phyloP scores from a whole-genome alignment of 2,888 invertebrate species.

The Hydropsyche betteni region DNA sequence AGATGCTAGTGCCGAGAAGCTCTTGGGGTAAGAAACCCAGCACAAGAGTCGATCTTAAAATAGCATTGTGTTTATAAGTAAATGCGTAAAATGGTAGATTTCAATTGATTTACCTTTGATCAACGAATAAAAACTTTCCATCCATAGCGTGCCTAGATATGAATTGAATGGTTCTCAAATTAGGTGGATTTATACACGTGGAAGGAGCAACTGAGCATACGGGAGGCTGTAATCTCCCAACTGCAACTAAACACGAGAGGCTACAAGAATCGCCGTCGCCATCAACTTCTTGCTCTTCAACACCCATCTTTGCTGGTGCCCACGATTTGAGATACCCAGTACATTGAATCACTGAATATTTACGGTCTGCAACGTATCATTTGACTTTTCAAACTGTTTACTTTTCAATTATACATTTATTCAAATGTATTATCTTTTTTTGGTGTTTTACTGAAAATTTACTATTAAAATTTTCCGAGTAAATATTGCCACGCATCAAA shows the following conservation, averaged over 20 bases:
- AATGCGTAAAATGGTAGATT: neutral
- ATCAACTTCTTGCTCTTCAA: conserved; percentile 74
- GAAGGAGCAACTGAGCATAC: conserved; percentile 64
- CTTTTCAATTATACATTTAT: too few species aligned
- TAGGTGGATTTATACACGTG: conserved; percentile 72
- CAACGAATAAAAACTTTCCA: conserved; percentile 92
- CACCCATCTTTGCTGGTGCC: conserved; percentile 80
- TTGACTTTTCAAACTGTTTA: too few species aligned
- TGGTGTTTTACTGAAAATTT: too few species aligned
- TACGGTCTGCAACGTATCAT: conserved; percentile 69
- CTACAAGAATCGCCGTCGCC: conserved; percentile 67
- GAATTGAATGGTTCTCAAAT: conserved; percentile 75
- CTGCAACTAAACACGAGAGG: conserved; percentile 87
- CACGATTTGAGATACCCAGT: conserved; percentile 94
- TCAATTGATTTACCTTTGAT: conserved; percentile 78
- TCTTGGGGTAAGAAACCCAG: conserved; percentile 94
- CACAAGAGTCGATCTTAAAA: conserved; percentile 81
- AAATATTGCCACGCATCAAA: neutral
- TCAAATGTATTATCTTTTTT: too few species aligned
- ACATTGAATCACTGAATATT: conserved; percentile 90
- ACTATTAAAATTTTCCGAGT: too few species aligned
- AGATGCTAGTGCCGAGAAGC: conserved; percentile 89
- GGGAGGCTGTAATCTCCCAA: conserved; percentile 78
- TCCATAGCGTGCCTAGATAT: conserved; percentile 87
- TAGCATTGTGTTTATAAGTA: neutral